phyloP scores from a whole-genome alignment of 2,888 invertebrate species.

The Hydroisotoma schaefferi region DNA sequence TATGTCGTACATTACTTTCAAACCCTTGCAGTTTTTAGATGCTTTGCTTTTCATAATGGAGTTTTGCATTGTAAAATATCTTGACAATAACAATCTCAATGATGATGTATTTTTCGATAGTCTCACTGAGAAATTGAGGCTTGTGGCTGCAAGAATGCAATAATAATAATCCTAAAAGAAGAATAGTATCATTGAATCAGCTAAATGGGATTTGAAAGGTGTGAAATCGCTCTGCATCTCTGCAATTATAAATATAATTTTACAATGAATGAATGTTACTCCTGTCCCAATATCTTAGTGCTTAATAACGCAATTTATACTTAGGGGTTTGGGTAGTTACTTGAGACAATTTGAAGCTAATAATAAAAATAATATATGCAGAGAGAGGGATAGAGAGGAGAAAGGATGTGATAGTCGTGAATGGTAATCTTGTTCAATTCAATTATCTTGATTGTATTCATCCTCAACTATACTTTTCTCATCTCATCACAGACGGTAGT shows the following conservation, averaged over 20 bases:
- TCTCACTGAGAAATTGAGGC: not conserved
- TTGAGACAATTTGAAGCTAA: not conserved
- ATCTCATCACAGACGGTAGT: too few species aligned
- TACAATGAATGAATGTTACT: too few species aligned
- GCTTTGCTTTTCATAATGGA: not conserved
- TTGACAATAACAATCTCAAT: not conserved
- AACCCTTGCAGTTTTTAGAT: not conserved
- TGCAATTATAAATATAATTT: constrained; percentile 1
- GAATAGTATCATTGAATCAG: not conserved
- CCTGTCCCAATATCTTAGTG: too few species aligned
- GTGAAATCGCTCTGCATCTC: not conserved
- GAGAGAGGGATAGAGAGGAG: too few species aligned
- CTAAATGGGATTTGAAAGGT: not conserved
- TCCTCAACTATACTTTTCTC: too few species aligned
- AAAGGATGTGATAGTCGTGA: too few species aligned
- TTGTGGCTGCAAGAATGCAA: not conserved
- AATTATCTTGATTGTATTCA: too few species aligned
- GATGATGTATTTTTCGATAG: too few species aligned
- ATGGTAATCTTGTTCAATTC: too few species aligned
- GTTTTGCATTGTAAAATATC: not conserved
- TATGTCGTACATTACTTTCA: not conserved
- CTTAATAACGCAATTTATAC: not conserved
- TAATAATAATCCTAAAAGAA: not conserved
- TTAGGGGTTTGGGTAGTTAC: not conserved
- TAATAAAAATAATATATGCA: not conserved